Evolutionary conservation across 2,888 invertebrate species (phyloP), one percentile per base, ranked within the genome.

Genomic region (Tachina fera): DNA sequence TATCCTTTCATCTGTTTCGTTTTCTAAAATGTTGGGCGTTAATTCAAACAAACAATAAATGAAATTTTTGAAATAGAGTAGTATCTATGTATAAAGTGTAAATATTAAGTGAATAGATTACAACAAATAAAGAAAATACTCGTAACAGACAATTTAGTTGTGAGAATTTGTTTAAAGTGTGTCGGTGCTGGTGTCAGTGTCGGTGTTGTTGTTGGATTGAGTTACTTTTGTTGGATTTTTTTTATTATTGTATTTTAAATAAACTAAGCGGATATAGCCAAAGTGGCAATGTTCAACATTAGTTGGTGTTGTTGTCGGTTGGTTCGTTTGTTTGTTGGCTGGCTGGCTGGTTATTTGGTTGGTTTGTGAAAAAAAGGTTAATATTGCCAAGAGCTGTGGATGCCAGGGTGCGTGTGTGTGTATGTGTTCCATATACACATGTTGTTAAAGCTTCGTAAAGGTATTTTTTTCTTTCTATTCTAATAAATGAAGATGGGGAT

Each of bases 41-140:
- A 83, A 86, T 75, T 75, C 85, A 83, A 83, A 83, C 82, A 86
- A 86, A 79, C 75, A 83, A 83, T 86, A 82, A 86, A 86, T 75
- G 79, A 75, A 86, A 77, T 78, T 85, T 82, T 82, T 65, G n/a
- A 75, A 78, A 80, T 63, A 31, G 51, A 11, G 10, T 51, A 74
- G 81, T 79, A n/a, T n/a, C n/a, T n/a, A n/a, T n/a, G n/a, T n/a
- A 75, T 75, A 63, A 82, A 85, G 82, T 85, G 85, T 79, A 85
- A 85, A 85, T 85, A 85, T 85, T 82, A 85, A 82, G 78, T 78
- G 85, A 65, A 83, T 71, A 63, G 75, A 82, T 70, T 63, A 71
- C 43, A 71, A 74, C 61, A 82, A 80, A 77, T 67, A 72, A 67
- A 80, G 58, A 58, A 77, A 67, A 83, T 31, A n/a, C n/a, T n/a